Base-by-base conservation (phyloP, 1,140 invertebrate species). In the Harpegnathos saltator region DNA sequence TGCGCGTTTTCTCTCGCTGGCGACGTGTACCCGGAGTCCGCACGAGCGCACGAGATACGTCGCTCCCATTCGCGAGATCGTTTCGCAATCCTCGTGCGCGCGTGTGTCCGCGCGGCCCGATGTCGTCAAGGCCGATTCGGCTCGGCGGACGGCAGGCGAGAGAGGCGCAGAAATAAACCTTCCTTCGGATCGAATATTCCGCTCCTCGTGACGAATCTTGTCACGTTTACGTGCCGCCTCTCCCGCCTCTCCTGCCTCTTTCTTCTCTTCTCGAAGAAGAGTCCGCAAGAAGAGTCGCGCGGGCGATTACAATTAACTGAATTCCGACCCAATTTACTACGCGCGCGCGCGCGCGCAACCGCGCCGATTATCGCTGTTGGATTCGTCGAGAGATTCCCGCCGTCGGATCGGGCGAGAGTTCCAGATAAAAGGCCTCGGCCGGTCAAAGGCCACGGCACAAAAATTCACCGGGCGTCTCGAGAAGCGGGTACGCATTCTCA, bases 401-500 rank as follows among this genome's bases (percentile, higher is more conserved):
- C 75, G 63, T 75, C n/a, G 72, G 63, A 62, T 74, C 72, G 38
- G 48, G 22, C 65, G 65, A 54, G 63, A 74, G 33, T 50, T 56
- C 22, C 54, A 80, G 86, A 87, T 87, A 87, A 44, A 44, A 84
- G 83, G 24, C 69, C 66, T 52, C 72, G 69, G 82, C 82, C 77
- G 90, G 89, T 90, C 90, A 91, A 86, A 92, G 91, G 89, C 88
- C 89, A 87, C 72, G 75, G 61, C 74, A 82, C 72, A 78, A 87
- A 86, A 80, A 82, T 81, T 38, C 26, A 65, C 29, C 26, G 85
- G 38, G 33, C 52, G 61, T 56, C 66, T 82, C 77, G 68, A 56
- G 71, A 66, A 84, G 84, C 73, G 58, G n/a, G 59, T 38, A 33
- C 44, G 38, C 77, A 24, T 81, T 24, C 26, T 81, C 52, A 82